These are phyloP conservation scores for Micronycteris hirsuta DNA, from an alignment of 2,113 vertebrate genomes.

Conservation along the genomic window DNA sequence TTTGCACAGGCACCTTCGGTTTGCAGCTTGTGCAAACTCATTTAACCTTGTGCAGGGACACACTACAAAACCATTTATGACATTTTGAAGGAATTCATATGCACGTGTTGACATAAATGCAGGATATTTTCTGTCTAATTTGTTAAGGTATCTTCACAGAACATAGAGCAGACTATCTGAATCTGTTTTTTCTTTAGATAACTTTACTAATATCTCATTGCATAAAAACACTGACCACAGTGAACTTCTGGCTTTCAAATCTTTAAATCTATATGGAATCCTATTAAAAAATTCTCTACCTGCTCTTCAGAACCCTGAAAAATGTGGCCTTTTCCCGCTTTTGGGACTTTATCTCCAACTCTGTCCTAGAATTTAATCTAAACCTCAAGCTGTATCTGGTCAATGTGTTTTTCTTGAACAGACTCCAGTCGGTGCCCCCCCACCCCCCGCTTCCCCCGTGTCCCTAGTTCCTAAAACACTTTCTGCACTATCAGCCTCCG, in stretches of 20 bases:
- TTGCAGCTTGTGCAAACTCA: conserved; percentile 25
- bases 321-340: neutral
- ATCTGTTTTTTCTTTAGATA: neutral
- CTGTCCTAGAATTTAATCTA: neutral
- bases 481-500: neutral
- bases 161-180: neutral
- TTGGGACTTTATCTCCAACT: neutral
- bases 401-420: neutral
- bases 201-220: neutral
- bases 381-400: neutral
- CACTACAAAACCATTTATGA: neutral
- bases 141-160: neutral
- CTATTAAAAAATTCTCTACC: neutral
- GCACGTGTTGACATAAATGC: neutral
- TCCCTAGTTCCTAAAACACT: neutral
- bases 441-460: too few relatives aligned
- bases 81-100: neutral
- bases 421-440: neutral
- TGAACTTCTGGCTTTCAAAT: neutral
- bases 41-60: conserved; percentile 42
- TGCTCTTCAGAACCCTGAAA: neutral
- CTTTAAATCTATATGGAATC: neutral
- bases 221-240: neutral
- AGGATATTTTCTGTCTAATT: conserved; percentile 27
- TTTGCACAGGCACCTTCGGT: neutral